Base-by-base conservation (phyloP, 2,113 vertebrate species). In the Ia io region DNA sequence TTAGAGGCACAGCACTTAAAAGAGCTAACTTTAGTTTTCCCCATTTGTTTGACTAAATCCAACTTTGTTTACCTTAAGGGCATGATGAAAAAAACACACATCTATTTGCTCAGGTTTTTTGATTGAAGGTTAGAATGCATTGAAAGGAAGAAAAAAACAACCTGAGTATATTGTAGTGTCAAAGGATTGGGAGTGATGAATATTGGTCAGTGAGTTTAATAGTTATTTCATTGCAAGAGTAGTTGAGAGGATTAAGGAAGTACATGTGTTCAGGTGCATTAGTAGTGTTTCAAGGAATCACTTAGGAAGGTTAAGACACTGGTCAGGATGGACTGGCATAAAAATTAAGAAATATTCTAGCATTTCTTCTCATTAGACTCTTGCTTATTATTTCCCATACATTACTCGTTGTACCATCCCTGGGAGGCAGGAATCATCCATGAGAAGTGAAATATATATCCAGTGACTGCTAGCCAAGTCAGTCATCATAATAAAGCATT, bases 1-100 rank as follows among this genome's bases (percentile, higher is more conserved):
- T 89, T 56, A 28, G 37, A 95, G 82, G 20, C n/a, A 84, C 2
- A 91, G n/a, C 28, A 82, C 77, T 90, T 86, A 84, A 89, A 65
- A 28, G n/a, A 86, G 42, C 37, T 47, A 83, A 84, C 47, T 80
- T 89, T 56, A 59, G 59, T 90, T 88, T 97, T 73, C 71, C 22
- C 85, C 40, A 32, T 79, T 77, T 76, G 85, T 92, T 42, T 94
- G 77, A 84, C 56, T 51, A 96, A 93, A 51, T 84, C 37, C 44
- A 91, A 69, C 67, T 70, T 69, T 80, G 76, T 83, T 94, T 90
- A 96, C 67, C 59, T 79, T 56, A 86, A 86, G 71, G 77, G 65
- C 20, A 82, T 13, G 16, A 90, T 47, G 51, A 86, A 77, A 95
- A 35, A 86, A 2, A 28, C 25, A 59, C 59, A 77, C 2, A 67